Base-by-base conservation (phyloP, 2,113 vertebrate species). In the Romanogobio albipinnatus region DNA sequence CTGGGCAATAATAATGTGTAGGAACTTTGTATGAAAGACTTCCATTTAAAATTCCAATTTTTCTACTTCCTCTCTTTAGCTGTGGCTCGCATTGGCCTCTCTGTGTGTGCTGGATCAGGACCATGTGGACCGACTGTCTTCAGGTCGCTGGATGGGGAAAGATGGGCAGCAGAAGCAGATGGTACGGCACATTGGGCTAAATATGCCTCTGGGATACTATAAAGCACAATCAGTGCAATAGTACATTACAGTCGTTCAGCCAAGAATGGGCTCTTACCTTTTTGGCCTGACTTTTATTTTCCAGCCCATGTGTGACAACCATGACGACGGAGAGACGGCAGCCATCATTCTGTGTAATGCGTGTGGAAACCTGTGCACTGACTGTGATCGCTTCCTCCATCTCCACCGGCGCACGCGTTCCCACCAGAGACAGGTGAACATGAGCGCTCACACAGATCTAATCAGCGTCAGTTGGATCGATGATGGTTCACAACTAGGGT, bases 291-390 rank as follows among this genome's bases (percentile, higher is more conserved):
- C 17, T 45, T 70, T 83, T 75, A 0, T 81, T 83, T 66, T 24
- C 3, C 90, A 99, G 98, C 98, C 98, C 9, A 99, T 99, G 98
- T 99, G 98, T 84, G 98, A 99, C 93, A 99, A 99, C 91, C 98
- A 99, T 26, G 98, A 99, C 29, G 98, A 99, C 33, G 98, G 98
- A 1, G 98, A 99, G 94, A 99, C 98, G 1, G 96, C 98, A 7
- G 98, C 98, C 75, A 99, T 99, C 90, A 99, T 99, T 92, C 91
- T 99, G 49, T 99, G 98, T 89, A 99, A 98, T 45, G 68, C 96
- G 70, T 99, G 98, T 90, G 98, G 98, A 43, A 99, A 99, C 93
- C 92, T 99, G 33, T 99, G 98, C 89, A 99, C 98, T 3, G 98
- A 99, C 89, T 99, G 98, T 36, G 98, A 99, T 91, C 92, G 98